A percentile compares a stretch with the other conserved stretches of the same genome.
These are phyloP conservation scores for Orbicella faveolata DNA, from an alignment of 64 coral and sea anemone species.

Conservation along the genomic window DNA sequence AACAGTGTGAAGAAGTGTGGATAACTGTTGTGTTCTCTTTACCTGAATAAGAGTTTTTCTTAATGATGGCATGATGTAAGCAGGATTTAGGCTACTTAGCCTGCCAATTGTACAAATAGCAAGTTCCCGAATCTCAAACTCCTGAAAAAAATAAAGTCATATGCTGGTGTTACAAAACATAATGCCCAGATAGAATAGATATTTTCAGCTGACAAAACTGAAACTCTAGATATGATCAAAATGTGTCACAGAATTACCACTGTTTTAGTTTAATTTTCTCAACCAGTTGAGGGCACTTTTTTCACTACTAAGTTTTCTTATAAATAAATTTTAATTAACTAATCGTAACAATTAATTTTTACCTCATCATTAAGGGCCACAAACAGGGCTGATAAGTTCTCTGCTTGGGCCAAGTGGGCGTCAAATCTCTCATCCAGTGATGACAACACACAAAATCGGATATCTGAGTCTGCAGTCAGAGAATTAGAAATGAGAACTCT, in stretches of 20 bases:
- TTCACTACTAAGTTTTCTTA: no score
- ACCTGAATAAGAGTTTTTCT: constrained; percentile 98
- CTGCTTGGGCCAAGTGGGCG: constrained; percentile 94
- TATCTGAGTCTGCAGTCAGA: constrained; percentile 77
- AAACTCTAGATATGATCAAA: no score
- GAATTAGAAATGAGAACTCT: background rate
- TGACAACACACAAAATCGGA: constrained; percentile 92
- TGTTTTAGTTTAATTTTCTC: no score
- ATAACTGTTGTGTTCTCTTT: background rate
- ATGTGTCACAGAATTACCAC: no score
- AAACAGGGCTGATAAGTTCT: constrained; percentile 89
- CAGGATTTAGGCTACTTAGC: constrained; percentile 93
- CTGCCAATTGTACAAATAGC: constrained; percentile 94
- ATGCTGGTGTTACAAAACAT: background rate
- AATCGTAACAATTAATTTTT: background rate
- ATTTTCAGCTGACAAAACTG: no score
- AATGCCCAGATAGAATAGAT: background rate
- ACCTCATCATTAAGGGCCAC: constrained; percentile 99
- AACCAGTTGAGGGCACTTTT: no score
- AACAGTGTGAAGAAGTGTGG: background rate
- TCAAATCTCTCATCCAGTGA: constrained; percentile 99
- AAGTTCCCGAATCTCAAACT: constrained; percentile 97
- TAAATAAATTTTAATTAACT: no score
- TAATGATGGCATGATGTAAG: constrained; percentile 93
- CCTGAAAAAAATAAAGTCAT: constrained; percentile 32